A percentile compares a stretch with the other conserved stretches of the same genome.
These are phyloP conservation scores for Pseudorhiza aurosa DNA, from an alignment of 30 jellyfish, hydroid and myxozoan genomes.

Conservation along the genomic window DNA sequence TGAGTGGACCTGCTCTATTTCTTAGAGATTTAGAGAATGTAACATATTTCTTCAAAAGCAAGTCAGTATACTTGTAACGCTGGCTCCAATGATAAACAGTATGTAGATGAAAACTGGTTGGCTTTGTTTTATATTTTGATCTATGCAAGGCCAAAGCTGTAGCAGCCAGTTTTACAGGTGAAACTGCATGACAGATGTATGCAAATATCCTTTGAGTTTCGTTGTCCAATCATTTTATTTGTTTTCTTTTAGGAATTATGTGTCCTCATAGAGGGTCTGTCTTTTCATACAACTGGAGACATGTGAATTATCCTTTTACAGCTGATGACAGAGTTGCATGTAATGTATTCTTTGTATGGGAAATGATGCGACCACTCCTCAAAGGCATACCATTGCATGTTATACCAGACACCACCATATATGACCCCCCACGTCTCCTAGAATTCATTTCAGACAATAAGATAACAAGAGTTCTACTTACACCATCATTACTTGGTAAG, in stretches of 20 bases:
- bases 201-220: not conserved
- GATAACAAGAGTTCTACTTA: conserved; percentile 76
- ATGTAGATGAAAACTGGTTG: too few species aligned
- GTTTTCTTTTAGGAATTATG: conserved; percentile 74
- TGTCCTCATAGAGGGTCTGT: conserved; percentile 96
- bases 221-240: not conserved
- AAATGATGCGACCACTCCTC: conserved; percentile 88
- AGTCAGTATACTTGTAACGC: too few species aligned
- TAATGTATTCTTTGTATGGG: conserved; percentile 91
- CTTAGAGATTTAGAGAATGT: too few species aligned
- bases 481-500: conserved; percentile 92
- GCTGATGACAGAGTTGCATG: conserved; percentile 86
- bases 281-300: conserved; percentile 88
- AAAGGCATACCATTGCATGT: conserved; percentile 73
- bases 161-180: too few species aligned
- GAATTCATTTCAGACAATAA: conserved; percentile 61
- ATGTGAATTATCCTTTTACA: conserved; percentile 71
- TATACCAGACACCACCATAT: conserved; percentile 83
- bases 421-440: conserved; percentile 79
- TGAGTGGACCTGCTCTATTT: not conserved
- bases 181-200: too few species aligned
- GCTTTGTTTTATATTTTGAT: too few species aligned
- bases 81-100: too few species aligned
- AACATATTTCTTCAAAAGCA: too few species aligned
- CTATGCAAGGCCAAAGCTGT: too few species aligned